Evolutionary conservation across 2,888 invertebrate species (phyloP).

Genomic region (Hemicrepidius hirtus): DNA sequence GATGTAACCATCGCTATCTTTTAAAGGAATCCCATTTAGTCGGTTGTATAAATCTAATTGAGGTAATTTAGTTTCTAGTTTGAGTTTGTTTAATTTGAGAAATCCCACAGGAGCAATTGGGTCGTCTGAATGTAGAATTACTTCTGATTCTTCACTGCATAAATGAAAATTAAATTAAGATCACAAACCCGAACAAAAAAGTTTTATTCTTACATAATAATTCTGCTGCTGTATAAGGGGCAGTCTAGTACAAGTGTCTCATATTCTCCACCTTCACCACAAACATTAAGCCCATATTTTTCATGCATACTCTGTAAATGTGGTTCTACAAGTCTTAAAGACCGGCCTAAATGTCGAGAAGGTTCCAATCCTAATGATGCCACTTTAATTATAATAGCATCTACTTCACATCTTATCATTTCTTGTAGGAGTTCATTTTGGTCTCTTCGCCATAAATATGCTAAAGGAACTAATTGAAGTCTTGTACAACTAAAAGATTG

Average conservation of each 20-base stretch:
- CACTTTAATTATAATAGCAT: constrained; percentile 98
- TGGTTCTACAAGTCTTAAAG: constrained; percentile 88
- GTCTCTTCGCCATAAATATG: constrained; percentile 97
- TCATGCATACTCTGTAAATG: constrained; percentile 92
- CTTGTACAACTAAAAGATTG: constrained; percentile 85
- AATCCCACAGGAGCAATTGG: constrained; percentile 96
- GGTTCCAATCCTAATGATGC: constrained; percentile 95
- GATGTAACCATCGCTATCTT: constrained; percentile 68
- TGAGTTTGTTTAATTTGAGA: constrained; percentile 89
- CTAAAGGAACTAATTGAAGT: constrained; percentile 90
- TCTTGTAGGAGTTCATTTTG: constrained; percentile 95
- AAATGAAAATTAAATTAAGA: background rate
- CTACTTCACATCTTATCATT: constrained; percentile 95
- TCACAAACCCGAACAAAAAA: background rate
- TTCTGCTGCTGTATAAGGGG: constrained; percentile 92
- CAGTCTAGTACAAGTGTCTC: constrained; percentile 98
- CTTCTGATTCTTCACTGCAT: constrained; percentile 87
- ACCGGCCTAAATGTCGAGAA: constrained; percentile 89
- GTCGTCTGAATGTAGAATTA: constrained; percentile 92
- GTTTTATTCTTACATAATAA: constrained; percentile 86
- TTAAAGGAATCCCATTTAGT: constrained; percentile 67
- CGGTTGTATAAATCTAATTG: constrained; percentile 65
- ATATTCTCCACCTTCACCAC: constrained; percentile 99
- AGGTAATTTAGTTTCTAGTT: constrained; percentile 81
- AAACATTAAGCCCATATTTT: constrained; percentile 95